Percentiles rank a stretch among this genome's conserved stretches.
Evolutionary conservation across 2,113 vertebrate genomes (phyloP).

Genomic region (Lethenteron camtschaticum): DNA sequence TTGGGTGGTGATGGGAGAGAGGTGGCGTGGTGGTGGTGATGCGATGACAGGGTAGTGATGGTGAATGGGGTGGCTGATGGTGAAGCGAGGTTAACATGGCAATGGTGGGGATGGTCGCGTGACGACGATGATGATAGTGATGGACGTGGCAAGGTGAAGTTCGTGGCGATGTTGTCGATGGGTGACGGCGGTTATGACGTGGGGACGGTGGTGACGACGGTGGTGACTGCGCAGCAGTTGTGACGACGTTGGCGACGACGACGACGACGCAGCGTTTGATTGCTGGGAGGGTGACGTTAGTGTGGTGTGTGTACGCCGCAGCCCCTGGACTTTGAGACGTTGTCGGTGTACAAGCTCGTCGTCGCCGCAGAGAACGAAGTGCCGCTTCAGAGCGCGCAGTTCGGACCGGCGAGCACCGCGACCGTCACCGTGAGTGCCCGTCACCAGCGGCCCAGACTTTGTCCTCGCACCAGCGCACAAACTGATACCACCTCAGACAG

Average conservation of each 20-base stretch:
- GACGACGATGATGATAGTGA: no score
- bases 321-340: constrained; percentile 52
- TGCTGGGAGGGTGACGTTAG: neutral
- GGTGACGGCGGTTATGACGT: neutral
- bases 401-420: constrained; percentile 31
- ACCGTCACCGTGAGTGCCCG: constrained; percentile 27
- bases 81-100: no score
- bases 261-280: neutral
- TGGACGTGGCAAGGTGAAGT: neutral
- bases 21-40: no score
- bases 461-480: no score
- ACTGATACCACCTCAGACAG: no score
- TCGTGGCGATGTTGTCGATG: neutral
- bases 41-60: no score
- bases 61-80: no score
- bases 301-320: constrained; percentile 13
- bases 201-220: neutral
- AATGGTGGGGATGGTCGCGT: no score
- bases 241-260: neutral
- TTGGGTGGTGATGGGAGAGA: neutral
- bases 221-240: no score
- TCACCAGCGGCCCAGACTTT: no score
- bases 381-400: constrained; percentile 13
- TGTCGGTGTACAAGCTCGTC: constrained; percentile 21
- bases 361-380: constrained; percentile 28